These are phyloP conservation scores for Isaurus tuberculatus DNA, from an alignment of 92 coral and sea anemone genomes.

Conservation along the genomic window DNA sequence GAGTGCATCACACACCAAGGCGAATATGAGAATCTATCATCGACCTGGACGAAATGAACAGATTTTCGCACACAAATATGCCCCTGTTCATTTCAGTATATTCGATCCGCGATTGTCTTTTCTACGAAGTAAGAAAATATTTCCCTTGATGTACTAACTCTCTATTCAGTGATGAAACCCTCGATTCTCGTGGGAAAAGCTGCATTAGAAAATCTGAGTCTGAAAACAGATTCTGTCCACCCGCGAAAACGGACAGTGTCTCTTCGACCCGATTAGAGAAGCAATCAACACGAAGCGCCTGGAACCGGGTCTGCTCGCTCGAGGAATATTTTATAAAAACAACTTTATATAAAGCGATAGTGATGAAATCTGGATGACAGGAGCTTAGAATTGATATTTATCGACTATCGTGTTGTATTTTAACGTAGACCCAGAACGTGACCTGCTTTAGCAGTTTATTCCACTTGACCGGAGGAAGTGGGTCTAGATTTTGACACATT, in stretches of 20 bases:
- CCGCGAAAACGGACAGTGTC: not conserved
- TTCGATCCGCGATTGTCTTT: not conserved
- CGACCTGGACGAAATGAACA: conserved; percentile 26
- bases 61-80: not conserved
- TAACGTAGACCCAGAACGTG: not conserved
- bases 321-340: conserved; percentile 8
- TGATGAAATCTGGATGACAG: conserved; percentile 30
- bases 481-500: not conserved
- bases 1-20: not conserved
- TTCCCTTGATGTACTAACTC: not conserved
- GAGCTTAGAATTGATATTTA: conserved; percentile 1
- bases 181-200: not conserved
- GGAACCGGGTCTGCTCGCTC: conserved; percentile 23
- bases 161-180: conserved; percentile 1
- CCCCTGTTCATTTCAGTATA: conserved; percentile 15
- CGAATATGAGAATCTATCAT: conserved; percentile 22
- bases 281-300: conserved; percentile 19
- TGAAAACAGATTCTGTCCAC: conserved; percentile 25
- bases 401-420: not conserved
- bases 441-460: conserved; percentile 15
- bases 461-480: conserved; percentile 14
- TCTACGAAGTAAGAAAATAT: not conserved
- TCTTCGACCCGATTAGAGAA: not conserved
- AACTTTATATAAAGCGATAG: not conserved
- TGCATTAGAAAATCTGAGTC: conserved; percentile 7